Evolutionary conservation across 2,797 vertebrate species (phyloP), one percentile per base, ranked within the genome.

Genomic region (Phoeniculus purpureus): DNA sequence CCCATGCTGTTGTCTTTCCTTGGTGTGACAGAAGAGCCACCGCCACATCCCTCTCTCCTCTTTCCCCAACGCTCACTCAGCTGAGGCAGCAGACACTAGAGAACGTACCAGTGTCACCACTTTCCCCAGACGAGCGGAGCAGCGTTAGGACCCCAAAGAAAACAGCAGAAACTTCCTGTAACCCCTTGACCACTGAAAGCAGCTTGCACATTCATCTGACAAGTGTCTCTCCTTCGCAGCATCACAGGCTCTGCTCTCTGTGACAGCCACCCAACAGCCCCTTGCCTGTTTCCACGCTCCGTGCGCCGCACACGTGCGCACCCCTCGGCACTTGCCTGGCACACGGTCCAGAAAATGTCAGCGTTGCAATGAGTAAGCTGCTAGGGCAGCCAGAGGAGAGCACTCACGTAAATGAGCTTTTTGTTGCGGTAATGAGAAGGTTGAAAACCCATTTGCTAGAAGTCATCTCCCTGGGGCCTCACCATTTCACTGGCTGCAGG

Each of bases 331-430:
- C 81, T 91, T 7, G 1, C 67, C 89, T 95, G 95, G 95, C 94
- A 93, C 40, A 10, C 11, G 37, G 52, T 94, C 90, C 93, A 95
- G 93, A 96, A 96, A 93, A 92, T 76, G 94, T 95, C 93, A 95
- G 89, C 90, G 89, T 94, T 89, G 79, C 83, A 95, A 95, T 55
- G 73, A 56, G 86, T 76, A 96, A 94, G 70, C 90, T 94, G 93
- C 90, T 94, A 60, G 27, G 62, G 84, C 92, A 94, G 88, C 45
- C 79, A 85, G 76, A 87, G 92, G 59, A 94, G 88, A 90, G 86
- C 79, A 90, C 62, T 94, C 90, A 85, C 62, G 94, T 93, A 79
- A 93, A 95, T 80, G 67, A 94, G 79, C 79, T 96, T 96, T 95
- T 90, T 94, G 95, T 91, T 93, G 76, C 60, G 60, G 84, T 76